phyloP scores from a whole-genome alignment of 1,140 invertebrate species.

The Drosophila seguyi region DNA sequence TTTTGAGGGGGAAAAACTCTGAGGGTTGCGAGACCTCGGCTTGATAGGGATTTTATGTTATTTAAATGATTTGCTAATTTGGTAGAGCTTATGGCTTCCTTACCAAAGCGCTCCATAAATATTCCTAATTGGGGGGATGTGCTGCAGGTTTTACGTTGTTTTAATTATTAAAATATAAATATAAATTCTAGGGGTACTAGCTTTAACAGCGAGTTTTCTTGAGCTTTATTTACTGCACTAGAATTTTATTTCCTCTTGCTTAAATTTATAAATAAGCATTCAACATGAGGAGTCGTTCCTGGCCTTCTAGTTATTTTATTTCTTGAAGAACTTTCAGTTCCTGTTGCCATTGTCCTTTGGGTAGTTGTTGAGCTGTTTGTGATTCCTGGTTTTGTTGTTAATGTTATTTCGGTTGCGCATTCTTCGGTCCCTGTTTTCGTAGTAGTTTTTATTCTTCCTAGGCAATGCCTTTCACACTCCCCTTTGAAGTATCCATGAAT shows the following conservation, averaged over 20 bases:
- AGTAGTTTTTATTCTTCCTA: not conserved
- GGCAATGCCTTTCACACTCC: conserved; percentile 6
- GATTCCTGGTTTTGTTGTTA: not conserved
- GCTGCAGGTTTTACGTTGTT: not conserved
- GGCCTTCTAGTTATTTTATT: conserved; percentile 1
- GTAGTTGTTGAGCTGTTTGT: not conserved
- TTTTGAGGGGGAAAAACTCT: not conserved
- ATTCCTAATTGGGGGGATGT: conserved; percentile 17
- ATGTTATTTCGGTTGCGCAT: not conserved
- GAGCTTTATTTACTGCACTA: not conserved
- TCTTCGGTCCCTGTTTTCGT: not conserved
- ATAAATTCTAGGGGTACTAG: not conserved
- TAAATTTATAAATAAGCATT: not conserved
- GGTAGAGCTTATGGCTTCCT: conserved; percentile 20
- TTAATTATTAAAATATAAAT: not conserved
- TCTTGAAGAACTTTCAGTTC: conserved; percentile 8
- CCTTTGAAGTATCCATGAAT: conserved; percentile 11
- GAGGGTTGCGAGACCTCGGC: conserved; percentile 14
- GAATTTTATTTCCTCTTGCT: not conserved
- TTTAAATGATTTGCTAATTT: conserved; percentile 72
- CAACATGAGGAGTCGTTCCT: not conserved
- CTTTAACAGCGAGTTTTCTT: not conserved
- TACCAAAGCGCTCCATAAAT: conserved; percentile 14
- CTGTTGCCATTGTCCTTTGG: not conserved
- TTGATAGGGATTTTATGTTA: conserved; percentile 61